These are phyloP conservation scores for Aelia acuminata DNA, from an alignment of 2,888 invertebrate genomes.

Conservation along the genomic window DNA sequence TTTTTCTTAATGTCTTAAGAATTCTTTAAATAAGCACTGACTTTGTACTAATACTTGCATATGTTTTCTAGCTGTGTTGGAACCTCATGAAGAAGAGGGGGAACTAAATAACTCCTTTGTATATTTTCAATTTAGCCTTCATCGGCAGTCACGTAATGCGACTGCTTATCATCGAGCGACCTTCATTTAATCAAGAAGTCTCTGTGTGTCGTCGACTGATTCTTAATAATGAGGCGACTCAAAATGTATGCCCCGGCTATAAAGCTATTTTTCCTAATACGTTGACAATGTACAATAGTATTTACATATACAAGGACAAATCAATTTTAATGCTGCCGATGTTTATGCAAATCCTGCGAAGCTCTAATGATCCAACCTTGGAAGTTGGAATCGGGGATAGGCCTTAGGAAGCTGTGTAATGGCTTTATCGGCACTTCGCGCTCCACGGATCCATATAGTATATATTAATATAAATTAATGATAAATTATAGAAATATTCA, in stretches of 20 bases:
- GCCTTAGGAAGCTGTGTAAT: not conserved
- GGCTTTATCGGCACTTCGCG: not conserved
- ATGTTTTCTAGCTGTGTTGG: not conserved
- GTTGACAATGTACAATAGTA: conserved; percentile 52
- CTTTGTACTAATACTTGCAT: not conserved
- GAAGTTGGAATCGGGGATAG: not conserved
- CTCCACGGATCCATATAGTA: not conserved
- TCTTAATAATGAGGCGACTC: not conserved
- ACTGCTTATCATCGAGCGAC: not conserved
- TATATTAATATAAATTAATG: no score
- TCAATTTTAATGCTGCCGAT: conserved; percentile 48
- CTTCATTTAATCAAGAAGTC: conserved; percentile 30
- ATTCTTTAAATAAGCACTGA: not conserved
- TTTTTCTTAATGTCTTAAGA: no score
- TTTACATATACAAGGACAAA: conserved; percentile 57
- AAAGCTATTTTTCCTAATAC: conserved; percentile 19
- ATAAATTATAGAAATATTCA: no score
- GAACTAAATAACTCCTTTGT: not conserved
- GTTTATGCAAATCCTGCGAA: conserved; percentile 37
- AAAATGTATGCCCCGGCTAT: conserved; percentile 2
- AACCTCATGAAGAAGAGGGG: not conserved
- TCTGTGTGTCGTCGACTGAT: not conserved
- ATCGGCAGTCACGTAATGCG: not conserved
- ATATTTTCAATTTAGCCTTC: conserved; percentile 19
- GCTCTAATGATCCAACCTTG: conserved; percentile 36